Base-by-base conservation (phyloP, 2,888 invertebrate species). In the Cylloceria caligata region DNA sequence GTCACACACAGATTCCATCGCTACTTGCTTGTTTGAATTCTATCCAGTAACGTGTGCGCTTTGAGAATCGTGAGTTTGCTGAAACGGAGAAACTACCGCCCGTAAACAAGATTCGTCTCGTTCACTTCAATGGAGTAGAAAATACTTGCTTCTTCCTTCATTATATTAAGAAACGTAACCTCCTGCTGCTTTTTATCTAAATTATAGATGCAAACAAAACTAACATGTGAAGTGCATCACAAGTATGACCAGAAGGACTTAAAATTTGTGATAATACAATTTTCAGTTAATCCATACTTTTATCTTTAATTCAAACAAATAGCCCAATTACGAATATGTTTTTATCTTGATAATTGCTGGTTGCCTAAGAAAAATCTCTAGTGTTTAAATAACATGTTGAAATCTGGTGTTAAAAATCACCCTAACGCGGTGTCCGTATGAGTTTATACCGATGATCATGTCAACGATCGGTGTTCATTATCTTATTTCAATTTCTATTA, bases 131-230 rank as follows among this genome's bases (percentile, higher is more conserved):
- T 72, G 64, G 36, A 62, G 67, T 42, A 55, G 62, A 72, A 72
- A 60, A 68, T 77, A 81, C n/a, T 81, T 67, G 81, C 68, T 62
- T 73, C 52, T 81, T 68, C 45, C 49, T 69, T 76, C 60, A 62
- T 80, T 72, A 65, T 19, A 71, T 73, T 19, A 19, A 19, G 6
- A n/a, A 7, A 52, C 21, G 45, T 11, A 60, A 49, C 49, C 36
- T 16, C 2, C 11, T 34, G 45, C 24, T 6, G 2, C n/a, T 30
- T 55, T 69, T 73, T 47, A 47, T 68, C 52, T 47, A 0, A 11
- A 16, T 27, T 45, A 7, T 24, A 0, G 42, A 19, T 11, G 0
- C 2, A 2, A 9, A 47, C 19, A 19, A 5, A 19, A 6, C 39
- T 39, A 39, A 9, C 11, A 39, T 11, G 11, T 7, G 2, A 39